phyloP scores from a whole-genome alignment of 2,113 vertebrate genomes.

The Microtus ochrogaster region DNA sequence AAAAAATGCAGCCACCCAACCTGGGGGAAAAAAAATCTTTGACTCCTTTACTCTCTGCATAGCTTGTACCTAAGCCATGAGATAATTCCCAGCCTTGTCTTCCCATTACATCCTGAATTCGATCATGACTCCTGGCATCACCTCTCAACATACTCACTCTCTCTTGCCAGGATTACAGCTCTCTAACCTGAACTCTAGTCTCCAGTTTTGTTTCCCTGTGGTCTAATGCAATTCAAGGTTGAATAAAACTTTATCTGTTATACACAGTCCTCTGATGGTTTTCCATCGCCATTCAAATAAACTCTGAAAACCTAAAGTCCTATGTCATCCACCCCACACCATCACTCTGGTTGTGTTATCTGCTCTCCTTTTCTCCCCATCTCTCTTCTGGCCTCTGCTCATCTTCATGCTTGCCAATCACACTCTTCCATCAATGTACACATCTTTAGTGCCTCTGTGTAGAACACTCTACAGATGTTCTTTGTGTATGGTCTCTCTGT shows the following conservation, averaged over 20 bases:
- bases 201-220: not conserved
- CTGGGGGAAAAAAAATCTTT: not conserved
- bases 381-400: not conserved
- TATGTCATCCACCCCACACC: not conserved
- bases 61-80: not conserved
- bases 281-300: not conserved
- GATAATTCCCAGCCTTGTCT: not conserved
- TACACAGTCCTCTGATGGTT: not conserved
- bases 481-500: not conserved
- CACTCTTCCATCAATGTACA: not conserved
- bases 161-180: not conserved
- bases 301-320: too few relatives aligned
- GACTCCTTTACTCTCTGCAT: not conserved
- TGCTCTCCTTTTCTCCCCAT: not conserved
- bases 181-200: not conserved
- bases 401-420: not conserved
- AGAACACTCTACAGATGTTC: not conserved
- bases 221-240: not conserved
- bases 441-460: not conserved
- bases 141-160: not conserved
- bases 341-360: not conserved
- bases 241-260: not conserved
- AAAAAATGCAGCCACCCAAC: not conserved
- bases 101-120: not conserved
- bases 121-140: not conserved